phyloP scores from a whole-genome alignment of 2,888 invertebrate species.

The Epistrophella euchroma region DNA sequence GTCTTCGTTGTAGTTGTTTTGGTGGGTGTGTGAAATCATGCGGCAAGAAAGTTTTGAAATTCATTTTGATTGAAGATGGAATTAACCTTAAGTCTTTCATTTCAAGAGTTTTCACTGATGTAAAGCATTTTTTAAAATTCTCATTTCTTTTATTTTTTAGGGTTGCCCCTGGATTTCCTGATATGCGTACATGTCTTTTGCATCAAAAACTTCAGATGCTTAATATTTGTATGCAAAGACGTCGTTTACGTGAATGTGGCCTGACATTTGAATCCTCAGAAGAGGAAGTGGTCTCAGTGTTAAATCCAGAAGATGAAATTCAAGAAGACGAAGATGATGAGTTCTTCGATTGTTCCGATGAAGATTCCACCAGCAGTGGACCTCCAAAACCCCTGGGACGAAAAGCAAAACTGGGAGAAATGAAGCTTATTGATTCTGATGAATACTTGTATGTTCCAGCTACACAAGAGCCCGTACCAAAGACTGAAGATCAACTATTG shows the following conservation, averaged over 20 bases:
- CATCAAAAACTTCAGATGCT: slow-evolving; percentile 97
- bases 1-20: neutral
- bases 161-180: slow-evolving; percentile 92
- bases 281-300: slow-evolving; percentile 5
- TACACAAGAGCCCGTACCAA: slow-evolving; percentile 96
- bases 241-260: slow-evolving; percentile 85
- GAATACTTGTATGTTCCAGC: slow-evolving; percentile 91
- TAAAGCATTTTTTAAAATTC: slow-evolving; percentile 15
- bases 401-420: slow-evolving; percentile 87
- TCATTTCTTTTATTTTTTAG: slow-evolving; percentile 84
- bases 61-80: slow-evolving; percentile 48
- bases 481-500: slow-evolving; percentile 98
- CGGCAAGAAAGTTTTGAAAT: slow-evolving; percentile 56
- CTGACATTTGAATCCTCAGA: slow-evolving; percentile 77
- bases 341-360: slow-evolving; percentile 92
- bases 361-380: slow-evolving; percentile 80
- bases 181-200: slow-evolving; percentile 94
- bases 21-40: slow-evolving; percentile 10
- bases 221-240: slow-evolving; percentile 90
- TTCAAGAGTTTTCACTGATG: slow-evolving; percentile 57
- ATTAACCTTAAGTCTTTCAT: slow-evolving; percentile 52
- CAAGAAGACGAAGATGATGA: slow-evolving; percentile 85
- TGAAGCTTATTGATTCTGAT: slow-evolving; percentile 88
- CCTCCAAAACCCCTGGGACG: slow-evolving; percentile 89
- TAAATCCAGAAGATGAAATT: slow-evolving; percentile 36